phyloP scores from a whole-genome alignment of 1,140 invertebrate genomes.

The Drosophila elegans region DNA sequence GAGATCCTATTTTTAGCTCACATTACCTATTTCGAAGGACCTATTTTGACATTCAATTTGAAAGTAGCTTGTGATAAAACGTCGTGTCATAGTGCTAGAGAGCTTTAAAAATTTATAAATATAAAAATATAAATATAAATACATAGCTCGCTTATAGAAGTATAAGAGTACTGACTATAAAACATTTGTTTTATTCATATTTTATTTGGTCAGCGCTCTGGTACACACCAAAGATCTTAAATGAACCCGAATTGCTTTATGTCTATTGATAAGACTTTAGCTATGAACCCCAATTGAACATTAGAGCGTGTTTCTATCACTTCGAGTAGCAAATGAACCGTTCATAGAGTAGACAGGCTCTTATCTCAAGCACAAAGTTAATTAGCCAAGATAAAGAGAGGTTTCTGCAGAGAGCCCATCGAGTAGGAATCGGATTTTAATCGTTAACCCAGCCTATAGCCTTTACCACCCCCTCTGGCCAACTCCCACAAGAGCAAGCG shows the following conservation, averaged over 20 bases:
- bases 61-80: no score
- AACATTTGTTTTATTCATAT: no score
- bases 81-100: no score
- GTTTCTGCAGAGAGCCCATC: conserved; percentile 14
- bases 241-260: not conserved
- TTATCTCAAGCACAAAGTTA: conserved; percentile 36
- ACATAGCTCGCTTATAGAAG: no score
- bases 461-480: conserved; percentile 23
- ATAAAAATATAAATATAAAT: no score
- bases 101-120: no score
- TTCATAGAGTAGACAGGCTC: conserved; percentile 22
- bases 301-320: conserved; percentile 58
- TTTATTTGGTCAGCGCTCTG: no score
- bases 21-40: no score
- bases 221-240: conserved; percentile 5
- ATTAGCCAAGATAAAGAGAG: conserved; percentile 37
- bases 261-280: conserved; percentile 46
- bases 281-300: conserved; percentile 58
- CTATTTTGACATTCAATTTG: no score
- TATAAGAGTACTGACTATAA: no score
- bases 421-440: conserved; percentile 32
- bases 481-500: conserved; percentile 29
- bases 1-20: no score
- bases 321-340: conserved; percentile 38
- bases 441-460: conserved; percentile 25